Percentiles rank a stretch among this genome's conserved stretches.
Evolutionary conservation across 2,888 invertebrate genomes (phyloP).

Genomic region (Drosophila macrospina): DNA sequence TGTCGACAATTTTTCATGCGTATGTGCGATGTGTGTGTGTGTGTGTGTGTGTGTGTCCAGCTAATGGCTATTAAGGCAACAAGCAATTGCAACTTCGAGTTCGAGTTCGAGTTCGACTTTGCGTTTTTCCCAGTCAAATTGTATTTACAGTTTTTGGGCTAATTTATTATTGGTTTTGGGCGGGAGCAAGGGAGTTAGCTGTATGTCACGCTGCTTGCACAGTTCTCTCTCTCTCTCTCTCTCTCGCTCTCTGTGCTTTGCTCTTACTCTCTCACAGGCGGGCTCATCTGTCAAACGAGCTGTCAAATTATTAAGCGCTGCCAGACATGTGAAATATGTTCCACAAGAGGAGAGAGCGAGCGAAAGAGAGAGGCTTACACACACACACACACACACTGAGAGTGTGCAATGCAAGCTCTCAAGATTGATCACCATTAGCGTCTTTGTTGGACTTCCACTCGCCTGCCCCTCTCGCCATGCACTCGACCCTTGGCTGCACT

Average conservation of each 20-base stretch:
- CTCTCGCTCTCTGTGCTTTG: not conserved
- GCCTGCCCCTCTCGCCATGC: not conserved
- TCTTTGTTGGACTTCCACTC: conserved; percentile 21
- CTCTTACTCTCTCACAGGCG: conserved; percentile 22
- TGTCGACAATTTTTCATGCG: conserved; percentile 67
- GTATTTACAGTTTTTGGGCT: conserved; percentile 76
- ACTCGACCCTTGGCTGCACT: conserved; percentile 27
- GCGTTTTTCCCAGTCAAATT: conserved; percentile 59
- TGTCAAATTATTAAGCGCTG: conserved; percentile 78
- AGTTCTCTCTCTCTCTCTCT: not conserved
- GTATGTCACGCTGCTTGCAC: conserved; percentile 36
- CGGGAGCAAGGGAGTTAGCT: conserved; percentile 20
- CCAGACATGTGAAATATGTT: conserved; percentile 75
- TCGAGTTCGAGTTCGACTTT: conserved; percentile 28
- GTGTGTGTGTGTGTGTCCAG: conserved; percentile 51
- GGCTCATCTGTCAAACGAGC: conserved; percentile 73
- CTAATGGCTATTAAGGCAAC: conserved; percentile 76
- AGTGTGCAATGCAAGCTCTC: conserved; percentile 45
- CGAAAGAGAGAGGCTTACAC: conserved; percentile 4
- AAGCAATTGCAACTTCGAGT: conserved; percentile 38
- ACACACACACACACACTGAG: not conserved
- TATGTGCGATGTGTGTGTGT: conserved; percentile 27
- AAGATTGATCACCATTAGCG: conserved; percentile 75
- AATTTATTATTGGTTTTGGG: conserved; percentile 68
- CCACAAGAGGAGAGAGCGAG: conserved; percentile 16